Evolutionary conservation across 1,140 invertebrate species (phyloP), one percentile per base, ranked within the genome.

Genomic region (Lanistes nyassanus): DNA sequence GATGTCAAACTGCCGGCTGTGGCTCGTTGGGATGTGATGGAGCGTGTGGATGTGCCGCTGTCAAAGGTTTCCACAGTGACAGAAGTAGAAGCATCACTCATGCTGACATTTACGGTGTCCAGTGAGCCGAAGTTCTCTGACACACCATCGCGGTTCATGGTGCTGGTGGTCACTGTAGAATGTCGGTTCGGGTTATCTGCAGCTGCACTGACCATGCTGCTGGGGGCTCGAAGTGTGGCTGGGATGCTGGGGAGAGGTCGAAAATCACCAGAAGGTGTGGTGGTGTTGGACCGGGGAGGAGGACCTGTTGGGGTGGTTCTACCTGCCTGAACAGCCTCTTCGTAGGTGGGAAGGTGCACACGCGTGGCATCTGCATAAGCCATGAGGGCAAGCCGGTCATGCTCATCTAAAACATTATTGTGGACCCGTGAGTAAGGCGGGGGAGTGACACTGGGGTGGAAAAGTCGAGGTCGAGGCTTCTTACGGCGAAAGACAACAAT

Each of bases 51-150:
- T 21, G 82, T 78, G 19, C 81, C 76, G 77, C 85, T 87, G 68
- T 87, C 85, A 74, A 83, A 81, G 13, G 87, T 86, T 58, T 87
- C 87, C 56, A 86, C 82, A 7, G 84, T 84, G 23, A 82, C 79
- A 11, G 85, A 82, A 2, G 87, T 87, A 16, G 85, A 86, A 5
- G 86, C 87, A 80, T 86, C 85, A 74, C 84, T 84, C 80, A 85
- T 84, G 78, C 85, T 87, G 55, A 86, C 83, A 76, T 88, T 88
- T 26, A 88, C 84, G 29, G 87, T 88, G 72, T 88, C 87, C 51
- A 87, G 77, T 53, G 87, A 88, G 26, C 87, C 87, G 80, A 87
- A 87, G 42, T 85, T 83, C 34, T 85, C 82, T 34, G 84, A 85
- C 60, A 84, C 78, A 56, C 82, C 84, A 65, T 87, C 86, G 37